Conservation (phyloP, 1,140 invertebrate genomes). For the Ceratosolen solmsi region DNA sequence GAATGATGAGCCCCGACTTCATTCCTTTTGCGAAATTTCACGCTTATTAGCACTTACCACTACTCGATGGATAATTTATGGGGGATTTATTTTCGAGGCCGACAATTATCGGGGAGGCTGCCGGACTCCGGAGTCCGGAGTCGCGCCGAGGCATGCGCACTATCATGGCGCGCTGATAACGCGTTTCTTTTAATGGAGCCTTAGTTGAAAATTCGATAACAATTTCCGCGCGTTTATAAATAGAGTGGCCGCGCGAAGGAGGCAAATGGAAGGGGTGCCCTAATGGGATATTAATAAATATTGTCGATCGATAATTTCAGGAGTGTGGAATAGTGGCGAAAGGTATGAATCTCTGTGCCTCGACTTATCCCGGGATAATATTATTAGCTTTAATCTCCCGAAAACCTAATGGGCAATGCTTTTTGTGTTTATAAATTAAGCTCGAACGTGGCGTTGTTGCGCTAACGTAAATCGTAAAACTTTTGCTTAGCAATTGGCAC, state of each 20-base stretch:
- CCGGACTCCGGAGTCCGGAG: background rate
- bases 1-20: background rate
- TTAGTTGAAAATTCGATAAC: background rate
- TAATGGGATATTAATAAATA: background rate
- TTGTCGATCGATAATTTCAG: background rate
- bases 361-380: too few relatives aligned
- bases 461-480: too few relatives aligned
- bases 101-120: background rate
- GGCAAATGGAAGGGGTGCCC: background rate
- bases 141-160: background rate
- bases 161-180: background rate
- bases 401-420: too few relatives aligned
- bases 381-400: too few relatives aligned
- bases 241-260: background rate
- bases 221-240: background rate
- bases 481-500: too few relatives aligned
- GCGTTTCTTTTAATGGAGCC: background rate
- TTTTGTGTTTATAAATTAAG: too few relatives aligned
- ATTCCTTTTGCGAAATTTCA: slow-evolving; percentile 9
- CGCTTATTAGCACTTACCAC: slow-evolving; percentile 34
- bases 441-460: too few relatives aligned
- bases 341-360: background rate
- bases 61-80: background rate
- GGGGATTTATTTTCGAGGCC: background rate
- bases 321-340: background rate